A percentile compares a stretch with the other conserved stretches of the same genome.
These are phyloP conservation scores for Tachysurus fulvidraco DNA, from an alignment of 2,113 vertebrate genomes.

Conservation along the genomic window DNA sequence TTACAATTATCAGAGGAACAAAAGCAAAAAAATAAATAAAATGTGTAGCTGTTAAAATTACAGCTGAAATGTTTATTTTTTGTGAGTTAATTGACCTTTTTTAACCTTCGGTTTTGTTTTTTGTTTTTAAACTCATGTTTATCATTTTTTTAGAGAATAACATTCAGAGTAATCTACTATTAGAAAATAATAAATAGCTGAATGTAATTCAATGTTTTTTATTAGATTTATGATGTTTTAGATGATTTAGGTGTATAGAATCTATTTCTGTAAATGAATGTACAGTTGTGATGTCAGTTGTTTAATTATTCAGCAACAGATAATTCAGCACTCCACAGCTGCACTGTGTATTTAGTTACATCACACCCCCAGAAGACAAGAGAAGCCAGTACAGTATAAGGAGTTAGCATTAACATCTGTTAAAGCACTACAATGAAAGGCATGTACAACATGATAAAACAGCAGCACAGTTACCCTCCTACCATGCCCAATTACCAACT, in stretches of 20 bases:
- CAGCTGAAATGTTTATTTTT: not conserved
- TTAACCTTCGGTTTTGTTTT: too few species aligned
- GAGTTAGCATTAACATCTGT: not conserved
- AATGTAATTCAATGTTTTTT: not conserved
- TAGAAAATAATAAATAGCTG: not conserved
- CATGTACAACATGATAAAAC: too few species aligned
- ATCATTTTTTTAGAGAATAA: not conserved
- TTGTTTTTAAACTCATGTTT: too few species aligned
- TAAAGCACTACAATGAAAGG: too few species aligned
- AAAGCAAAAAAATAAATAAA: not conserved
- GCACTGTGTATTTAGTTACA: not conserved
- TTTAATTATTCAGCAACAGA: not conserved
- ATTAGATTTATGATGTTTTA: not conserved
- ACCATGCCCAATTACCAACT: too few species aligned
- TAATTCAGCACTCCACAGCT: not conserved
- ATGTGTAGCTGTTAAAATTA: not conserved
- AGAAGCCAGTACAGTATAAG: not conserved
- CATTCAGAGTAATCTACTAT: not conserved
- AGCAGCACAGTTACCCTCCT: too few species aligned
- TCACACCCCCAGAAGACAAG: too few species aligned
- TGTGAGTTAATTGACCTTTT: not conserved
- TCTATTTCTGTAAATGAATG: not conserved
- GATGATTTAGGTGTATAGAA: not conserved
- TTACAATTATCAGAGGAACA: not conserved
- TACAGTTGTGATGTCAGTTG: not conserved